A percentile compares a stretch with the other conserved stretches of the same genome.
Evolutionary conservation across 2,113 vertebrate genomes (phyloP).

Genomic region (Notarius quadriscutis): DNA sequence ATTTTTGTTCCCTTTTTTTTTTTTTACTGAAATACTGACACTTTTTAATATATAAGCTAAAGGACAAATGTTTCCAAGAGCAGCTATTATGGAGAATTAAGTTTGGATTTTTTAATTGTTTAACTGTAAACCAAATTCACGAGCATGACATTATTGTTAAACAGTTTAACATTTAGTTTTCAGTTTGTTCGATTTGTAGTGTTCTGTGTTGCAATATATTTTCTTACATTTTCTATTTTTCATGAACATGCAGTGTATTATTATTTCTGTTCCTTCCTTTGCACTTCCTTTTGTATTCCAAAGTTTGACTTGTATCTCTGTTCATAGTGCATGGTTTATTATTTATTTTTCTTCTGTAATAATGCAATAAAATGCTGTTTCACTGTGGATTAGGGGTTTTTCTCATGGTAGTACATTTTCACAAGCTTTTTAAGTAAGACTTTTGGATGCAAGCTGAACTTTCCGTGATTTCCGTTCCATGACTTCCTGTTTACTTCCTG

Average conservation of each 20-base stretch:
- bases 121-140: neutral
- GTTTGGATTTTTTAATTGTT: slow-evolving; percentile 8
- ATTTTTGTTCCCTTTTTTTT: neutral
- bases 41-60: slow-evolving; percentile 30
- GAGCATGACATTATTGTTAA: neutral
- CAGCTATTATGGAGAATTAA: slow-evolving; percentile 3
- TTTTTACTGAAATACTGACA: slow-evolving; percentile 8
- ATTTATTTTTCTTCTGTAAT: neutral
- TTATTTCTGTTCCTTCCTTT: neutral
- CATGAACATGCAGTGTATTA: neutral
- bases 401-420: neutral
- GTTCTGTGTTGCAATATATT: neutral
- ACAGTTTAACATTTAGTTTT: neutral
- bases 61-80: neutral
- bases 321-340: neutral
- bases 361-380: slow-evolving; percentile 26
- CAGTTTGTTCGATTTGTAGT: neutral
- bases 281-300: slow-evolving; percentile 1
- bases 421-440: slow-evolving; percentile 13
- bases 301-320: neutral
- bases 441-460: slow-evolving; percentile 6
- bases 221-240: neutral
- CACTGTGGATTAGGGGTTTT: neutral
- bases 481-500: slow-evolving; percentile 51
- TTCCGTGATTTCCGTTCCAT: slow-evolving; percentile 40